These are phyloP conservation scores for Drosophila monieri DNA, from an alignment of 2,888 invertebrate genomes.

Conservation along the genomic window DNA sequence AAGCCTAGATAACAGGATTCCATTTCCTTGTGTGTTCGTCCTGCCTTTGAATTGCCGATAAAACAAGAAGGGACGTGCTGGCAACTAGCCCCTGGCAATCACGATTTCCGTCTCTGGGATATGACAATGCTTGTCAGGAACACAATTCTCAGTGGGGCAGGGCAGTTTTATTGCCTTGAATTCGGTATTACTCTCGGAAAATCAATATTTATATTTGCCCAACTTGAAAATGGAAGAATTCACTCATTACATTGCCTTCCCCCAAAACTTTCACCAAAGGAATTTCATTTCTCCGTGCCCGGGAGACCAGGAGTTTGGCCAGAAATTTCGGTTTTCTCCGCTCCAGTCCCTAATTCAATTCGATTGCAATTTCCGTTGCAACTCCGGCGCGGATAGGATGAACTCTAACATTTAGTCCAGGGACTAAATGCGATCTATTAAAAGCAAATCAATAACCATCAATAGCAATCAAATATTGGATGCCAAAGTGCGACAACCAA, in stretches of 20 bases:
- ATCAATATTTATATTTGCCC: constrained; percentile 53
- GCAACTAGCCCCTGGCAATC: constrained; percentile 54
- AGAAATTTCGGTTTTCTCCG: not conserved
- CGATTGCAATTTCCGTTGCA: constrained; percentile 37
- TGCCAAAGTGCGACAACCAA: constrained; percentile 1
- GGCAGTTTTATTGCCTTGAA: constrained; percentile 46
- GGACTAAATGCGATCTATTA: constrained; percentile 21
- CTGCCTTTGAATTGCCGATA: constrained; percentile 41
- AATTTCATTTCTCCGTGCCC: not conserved
- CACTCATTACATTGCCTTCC: constrained; percentile 22
- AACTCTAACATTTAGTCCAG: constrained; percentile 23
- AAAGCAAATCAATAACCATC: constrained; percentile 32
- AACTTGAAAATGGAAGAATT: constrained; percentile 59
- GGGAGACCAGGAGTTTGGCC: not conserved
- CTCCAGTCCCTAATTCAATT: constrained; percentile 14
- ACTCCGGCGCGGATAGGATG: constrained; percentile 1
- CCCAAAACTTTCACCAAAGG: not conserved
- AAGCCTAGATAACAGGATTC: constrained; percentile 29
- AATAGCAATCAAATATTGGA: constrained; percentile 9
- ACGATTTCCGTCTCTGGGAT: constrained; percentile 59
- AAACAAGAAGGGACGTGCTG: constrained; percentile 43
- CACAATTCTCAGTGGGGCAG: constrained; percentile 52
- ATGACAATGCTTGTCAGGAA: constrained; percentile 36
- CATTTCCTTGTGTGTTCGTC: constrained; percentile 24
- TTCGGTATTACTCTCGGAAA: constrained; percentile 30